phyloP scores from a whole-genome alignment of 2,113 vertebrate genomes.

The Pelobates fuscus region DNA sequence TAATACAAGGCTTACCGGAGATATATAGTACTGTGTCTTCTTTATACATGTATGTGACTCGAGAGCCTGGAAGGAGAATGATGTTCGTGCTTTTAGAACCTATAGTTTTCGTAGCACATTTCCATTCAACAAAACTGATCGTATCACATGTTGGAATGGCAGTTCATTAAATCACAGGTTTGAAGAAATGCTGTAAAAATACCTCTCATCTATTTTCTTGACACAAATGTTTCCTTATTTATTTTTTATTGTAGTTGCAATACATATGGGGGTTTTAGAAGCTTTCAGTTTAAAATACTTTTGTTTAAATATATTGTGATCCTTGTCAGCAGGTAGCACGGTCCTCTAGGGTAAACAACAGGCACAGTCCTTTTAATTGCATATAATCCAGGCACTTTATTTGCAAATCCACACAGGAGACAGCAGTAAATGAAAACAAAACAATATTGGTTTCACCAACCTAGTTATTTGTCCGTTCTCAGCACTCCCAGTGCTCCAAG shows the following conservation, averaged over 20 bases:
- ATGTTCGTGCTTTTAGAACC: background rate
- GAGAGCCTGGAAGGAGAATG: background rate
- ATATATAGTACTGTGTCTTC: background rate
- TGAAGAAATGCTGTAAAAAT: background rate
- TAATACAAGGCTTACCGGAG: background rate
- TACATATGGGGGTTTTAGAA: too few relatives aligned
- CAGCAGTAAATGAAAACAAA: too few relatives aligned
- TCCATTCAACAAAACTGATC: constrained; percentile 1
- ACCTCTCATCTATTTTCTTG: background rate
- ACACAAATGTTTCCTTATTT: background rate
- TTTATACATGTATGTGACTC: background rate
- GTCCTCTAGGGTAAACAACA: too few relatives aligned
- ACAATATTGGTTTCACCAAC: too few relatives aligned
- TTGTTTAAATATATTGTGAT: too few relatives aligned
- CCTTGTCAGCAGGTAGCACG: too few relatives aligned
- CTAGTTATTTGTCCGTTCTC: too few relatives aligned
- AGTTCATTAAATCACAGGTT: background rate
- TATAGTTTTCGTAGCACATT: background rate
- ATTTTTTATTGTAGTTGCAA: background rate
- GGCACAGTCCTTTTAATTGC: too few relatives aligned
- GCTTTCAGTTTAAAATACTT: too few relatives aligned
- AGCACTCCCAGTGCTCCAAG: too few relatives aligned
- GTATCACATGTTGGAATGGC: background rate
- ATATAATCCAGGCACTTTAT: too few relatives aligned
- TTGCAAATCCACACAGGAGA: too few relatives aligned